These are phyloP conservation scores for Venturia canescens DNA, from an alignment of 1,140 invertebrate genomes.

Conservation along the genomic window DNA sequence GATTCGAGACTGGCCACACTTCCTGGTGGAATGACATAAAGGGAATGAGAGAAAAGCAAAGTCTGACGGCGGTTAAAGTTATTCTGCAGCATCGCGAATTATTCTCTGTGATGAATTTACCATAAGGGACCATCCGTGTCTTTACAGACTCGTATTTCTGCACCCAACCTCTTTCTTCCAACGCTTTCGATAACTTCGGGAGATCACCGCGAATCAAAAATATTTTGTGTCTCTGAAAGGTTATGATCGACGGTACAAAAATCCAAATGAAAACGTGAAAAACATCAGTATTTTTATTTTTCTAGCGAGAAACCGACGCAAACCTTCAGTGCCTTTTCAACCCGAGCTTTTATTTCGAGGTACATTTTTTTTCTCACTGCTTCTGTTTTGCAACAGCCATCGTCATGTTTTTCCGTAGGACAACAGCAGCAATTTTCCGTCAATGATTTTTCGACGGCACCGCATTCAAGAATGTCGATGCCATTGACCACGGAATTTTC, in stretches of 20 bases:
- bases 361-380: conserved; percentile 54
- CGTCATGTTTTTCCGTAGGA: conserved; percentile 41
- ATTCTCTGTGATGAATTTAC: no score
- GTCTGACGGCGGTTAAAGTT: no score
- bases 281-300: conserved; percentile 38
- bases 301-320: conserved; percentile 6
- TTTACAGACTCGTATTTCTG: conserved; percentile 70
- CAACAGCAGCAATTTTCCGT: conserved; percentile 53
- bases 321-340: conserved; percentile 63
- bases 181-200: conserved; percentile 67
- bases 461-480: conserved; percentile 57
- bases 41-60: conserved; percentile 45
- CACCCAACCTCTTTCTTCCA: conserved; percentile 69
- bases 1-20: conserved; percentile 61
- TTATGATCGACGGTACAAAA: conserved; percentile 6
- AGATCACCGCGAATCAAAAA: conserved; percentile 71
- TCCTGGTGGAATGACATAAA: conserved; percentile 50
- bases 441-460: conserved; percentile 46
- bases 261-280: not conserved
- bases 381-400: conserved; percentile 33
- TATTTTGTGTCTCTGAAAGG: conserved; percentile 66
- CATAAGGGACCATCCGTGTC: conserved; percentile 69
- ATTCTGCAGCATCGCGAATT: no score
- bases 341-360: conserved; percentile 55
- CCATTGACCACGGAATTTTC: conserved; percentile 48